These are phyloP conservation scores for Danionella dracula DNA, from an alignment of 2,797 vertebrate genomes.

Conservation along the genomic window DNA sequence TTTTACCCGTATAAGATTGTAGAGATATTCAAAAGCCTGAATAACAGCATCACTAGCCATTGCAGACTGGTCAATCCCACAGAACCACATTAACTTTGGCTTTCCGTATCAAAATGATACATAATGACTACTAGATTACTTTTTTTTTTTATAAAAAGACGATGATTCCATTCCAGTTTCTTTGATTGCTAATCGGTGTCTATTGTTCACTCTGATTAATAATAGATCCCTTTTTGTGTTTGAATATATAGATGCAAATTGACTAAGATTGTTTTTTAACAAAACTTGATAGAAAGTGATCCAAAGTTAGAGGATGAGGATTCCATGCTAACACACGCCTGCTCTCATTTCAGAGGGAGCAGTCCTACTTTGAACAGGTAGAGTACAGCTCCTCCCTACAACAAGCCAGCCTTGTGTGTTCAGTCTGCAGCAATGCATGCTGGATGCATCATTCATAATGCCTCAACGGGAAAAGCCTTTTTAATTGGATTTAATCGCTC, in stretches of 20 bases:
- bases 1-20: too few species aligned
- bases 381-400: conserved; percentile 66
- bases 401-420: conserved; percentile 50
- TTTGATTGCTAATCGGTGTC: neutral
- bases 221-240: conserved; percentile 17
- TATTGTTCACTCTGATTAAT: conserved; percentile 29
- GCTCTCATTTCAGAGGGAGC: conserved; percentile 79
- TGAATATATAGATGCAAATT: neutral
- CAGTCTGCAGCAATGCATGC: conserved; percentile 62
- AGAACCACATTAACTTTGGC: conserved; percentile 5
- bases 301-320: conserved; percentile 32
- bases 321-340: conserved; percentile 63
- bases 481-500: neutral
- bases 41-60: neutral
- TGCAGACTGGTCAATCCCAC: conserved; percentile 12
- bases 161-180: neutral
- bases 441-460: conserved; percentile 41
- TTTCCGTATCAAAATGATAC: conserved; percentile 40
- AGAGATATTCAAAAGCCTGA: too few species aligned
- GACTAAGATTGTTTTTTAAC: neutral
- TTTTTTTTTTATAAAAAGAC: too few species aligned
- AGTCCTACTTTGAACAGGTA: conserved; percentile 78
- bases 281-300: neutral
- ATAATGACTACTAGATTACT: neutral
- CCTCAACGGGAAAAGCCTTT: neutral